Evolutionary conservation across 2,888 invertebrate species (phyloP), one percentile per base, ranked within the genome.

Genomic region (Falcaria lacertinaria): DNA sequence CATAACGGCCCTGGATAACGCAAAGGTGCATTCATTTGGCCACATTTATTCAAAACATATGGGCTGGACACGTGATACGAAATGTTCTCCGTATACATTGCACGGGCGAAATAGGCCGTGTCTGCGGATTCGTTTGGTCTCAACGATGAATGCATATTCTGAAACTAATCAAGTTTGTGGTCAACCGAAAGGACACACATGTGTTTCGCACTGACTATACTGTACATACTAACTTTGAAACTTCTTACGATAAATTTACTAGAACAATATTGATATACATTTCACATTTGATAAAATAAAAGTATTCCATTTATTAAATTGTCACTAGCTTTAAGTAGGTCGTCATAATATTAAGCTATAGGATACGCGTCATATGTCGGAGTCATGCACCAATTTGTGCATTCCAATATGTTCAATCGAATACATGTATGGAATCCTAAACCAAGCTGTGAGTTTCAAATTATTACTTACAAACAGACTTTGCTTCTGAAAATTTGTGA

Each of bases 1-100:
- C 47, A 42, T n/a, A n/a, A n/a, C 50, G 34, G 41, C 41, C 46
- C 55, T 48, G 47, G 50, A 44, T 33, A 25, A 16, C 33, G 44
- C 46, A 44, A 28, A 46, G 42, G 44, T 39, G 45, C 50, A 35
- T 37, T 15, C 14, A n/a, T n/a, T 25, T 37, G 37, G 37, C 6
- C 37, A 37, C 22, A 37, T 14, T 41, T 40, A 49, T 45, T 41
- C n/a, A 32, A 19, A 49, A 39, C 45, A 45, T 44, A 35, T 44
- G 48, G n/a, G 4, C 15, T 42, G 16, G 36, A 8, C 36, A 19
- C 11, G 22, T 37, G 37, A 37, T 25, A 28, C 28, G 11, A 28
- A 11, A 28, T 28, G 28, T 28, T 28, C 28, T 28, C 8, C 8
- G 28, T 28, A 28, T 28, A 28, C 7, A 28, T 11, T 28, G 28